phyloP scores from a whole-genome alignment of 92 coral and sea anemone species.

The Heteractis magnifica region DNA sequence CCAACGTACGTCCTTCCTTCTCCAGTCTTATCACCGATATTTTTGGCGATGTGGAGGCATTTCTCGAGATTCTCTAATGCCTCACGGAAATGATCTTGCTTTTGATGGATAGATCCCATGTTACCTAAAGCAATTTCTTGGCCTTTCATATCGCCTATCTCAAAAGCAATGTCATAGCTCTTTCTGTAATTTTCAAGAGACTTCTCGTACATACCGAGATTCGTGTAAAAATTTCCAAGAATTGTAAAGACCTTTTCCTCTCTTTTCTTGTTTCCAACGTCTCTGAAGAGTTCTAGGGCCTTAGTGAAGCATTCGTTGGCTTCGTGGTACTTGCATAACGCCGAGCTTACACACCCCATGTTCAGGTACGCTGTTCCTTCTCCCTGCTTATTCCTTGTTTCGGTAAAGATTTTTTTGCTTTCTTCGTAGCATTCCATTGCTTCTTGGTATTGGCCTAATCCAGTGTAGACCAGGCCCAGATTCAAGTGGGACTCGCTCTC shows the following conservation, averaged over 20 bases:
- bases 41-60: neutral
- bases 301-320: neutral
- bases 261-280: neutral
- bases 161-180: neutral
- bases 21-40: neutral
- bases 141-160: neutral
- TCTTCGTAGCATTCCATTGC: neutral
- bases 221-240: neutral
- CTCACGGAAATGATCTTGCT: neutral
- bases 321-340: neutral
- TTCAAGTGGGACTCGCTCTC: neutral
- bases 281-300: neutral
- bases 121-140: neutral
- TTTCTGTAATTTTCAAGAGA: neutral
- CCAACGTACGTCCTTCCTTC: neutral
- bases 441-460: neutral
- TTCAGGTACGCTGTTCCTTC: conserved; percentile 2
- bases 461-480: neutral
- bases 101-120: neutral
- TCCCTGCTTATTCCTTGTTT: neutral
- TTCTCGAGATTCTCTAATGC: neutral
- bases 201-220: neutral
- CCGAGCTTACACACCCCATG: neutral
- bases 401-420: neutral
- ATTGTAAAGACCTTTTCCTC: neutral